These are phyloP conservation scores for Camponotus vicinus DNA, from an alignment of 1,140 invertebrate species.

Conservation along the genomic window DNA sequence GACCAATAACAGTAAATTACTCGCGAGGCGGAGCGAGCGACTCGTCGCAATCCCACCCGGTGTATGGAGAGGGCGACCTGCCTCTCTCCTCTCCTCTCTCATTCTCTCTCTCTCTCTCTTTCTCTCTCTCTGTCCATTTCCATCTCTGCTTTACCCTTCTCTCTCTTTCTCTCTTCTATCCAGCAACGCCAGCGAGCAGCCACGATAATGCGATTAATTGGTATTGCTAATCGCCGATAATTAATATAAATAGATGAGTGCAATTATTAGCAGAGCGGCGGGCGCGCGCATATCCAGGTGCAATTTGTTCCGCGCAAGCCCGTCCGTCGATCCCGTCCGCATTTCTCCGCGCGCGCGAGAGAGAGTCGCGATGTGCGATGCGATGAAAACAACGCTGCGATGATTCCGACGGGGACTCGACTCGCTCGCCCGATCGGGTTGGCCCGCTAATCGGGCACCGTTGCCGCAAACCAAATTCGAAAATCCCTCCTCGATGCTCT, in stretches of 20 bases:
- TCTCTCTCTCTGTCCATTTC: not conserved
- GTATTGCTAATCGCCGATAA: constrained; percentile 87
- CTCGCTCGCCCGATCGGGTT: not conserved
- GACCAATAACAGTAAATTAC: constrained; percentile 86
- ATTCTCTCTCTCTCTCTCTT: constrained; percentile 19
- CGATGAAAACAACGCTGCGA: constrained; percentile 37
- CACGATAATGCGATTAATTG: constrained; percentile 86
- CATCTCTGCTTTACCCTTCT: not conserved
- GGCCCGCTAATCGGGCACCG: constrained; percentile 48
- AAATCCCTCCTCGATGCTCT: constrained; percentile 58
- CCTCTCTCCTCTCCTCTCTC: constrained; percentile 45
- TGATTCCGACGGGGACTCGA: constrained; percentile 54
- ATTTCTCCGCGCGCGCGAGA: constrained; percentile 19
- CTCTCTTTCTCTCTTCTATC: constrained; percentile 44
- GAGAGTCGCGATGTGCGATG: constrained; percentile 10
- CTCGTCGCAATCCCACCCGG: constrained; percentile 69
- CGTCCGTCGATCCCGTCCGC: constrained; percentile 50
- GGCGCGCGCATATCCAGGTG: constrained; percentile 67
- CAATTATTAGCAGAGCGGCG: constrained; percentile 79
- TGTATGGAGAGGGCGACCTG: constrained; percentile 61
- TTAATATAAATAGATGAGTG: constrained; percentile 87
- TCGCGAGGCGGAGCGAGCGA: constrained; percentile 81
- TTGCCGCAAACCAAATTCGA: constrained; percentile 61
- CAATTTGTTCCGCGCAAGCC: constrained; percentile 59
- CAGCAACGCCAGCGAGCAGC: constrained; percentile 54